phyloP scores from a whole-genome alignment of 2,888 invertebrate genomes.

The Anorthoa munda region DNA sequence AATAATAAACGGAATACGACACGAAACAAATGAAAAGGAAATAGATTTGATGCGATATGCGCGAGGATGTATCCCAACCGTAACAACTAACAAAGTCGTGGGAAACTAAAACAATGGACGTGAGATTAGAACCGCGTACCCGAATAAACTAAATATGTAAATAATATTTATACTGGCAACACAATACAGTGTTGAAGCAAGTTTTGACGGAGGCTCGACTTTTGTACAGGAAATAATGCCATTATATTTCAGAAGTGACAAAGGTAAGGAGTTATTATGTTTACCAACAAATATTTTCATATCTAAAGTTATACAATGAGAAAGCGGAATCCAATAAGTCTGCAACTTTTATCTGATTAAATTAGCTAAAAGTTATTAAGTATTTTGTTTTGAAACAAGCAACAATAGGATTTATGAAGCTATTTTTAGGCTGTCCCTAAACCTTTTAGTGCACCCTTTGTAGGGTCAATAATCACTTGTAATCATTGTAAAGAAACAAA shows the following conservation, averaged over 20 bases:
- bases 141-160: constrained; percentile 63
- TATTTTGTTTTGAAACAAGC: constrained; percentile 15
- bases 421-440: background rate
- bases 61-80: constrained; percentile 70
- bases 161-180: constrained; percentile 60
- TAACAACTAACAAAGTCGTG: constrained; percentile 66
- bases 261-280: constrained; percentile 20
- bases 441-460: background rate
- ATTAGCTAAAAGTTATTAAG: constrained; percentile 19
- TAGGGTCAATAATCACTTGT: background rate
- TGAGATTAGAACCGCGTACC: constrained; percentile 60
- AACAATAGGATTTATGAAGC: constrained; percentile 18
- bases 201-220: constrained; percentile 54
- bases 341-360: constrained; percentile 31
- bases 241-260: constrained; percentile 37
- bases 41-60: constrained; percentile 71
- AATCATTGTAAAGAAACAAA: background rate
- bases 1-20: constrained; percentile 34
- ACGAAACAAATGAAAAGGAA: constrained; percentile 70
- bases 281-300: constrained; percentile 26
- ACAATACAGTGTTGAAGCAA: constrained; percentile 47
- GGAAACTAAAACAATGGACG: constrained; percentile 71
- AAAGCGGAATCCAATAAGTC: constrained; percentile 31
- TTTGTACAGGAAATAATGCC: constrained; percentile 41
- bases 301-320: constrained; percentile 25